These are phyloP conservation scores for Hybognathus amarus DNA, from an alignment of 2,797 vertebrate species.

Conservation along the genomic window DNA sequence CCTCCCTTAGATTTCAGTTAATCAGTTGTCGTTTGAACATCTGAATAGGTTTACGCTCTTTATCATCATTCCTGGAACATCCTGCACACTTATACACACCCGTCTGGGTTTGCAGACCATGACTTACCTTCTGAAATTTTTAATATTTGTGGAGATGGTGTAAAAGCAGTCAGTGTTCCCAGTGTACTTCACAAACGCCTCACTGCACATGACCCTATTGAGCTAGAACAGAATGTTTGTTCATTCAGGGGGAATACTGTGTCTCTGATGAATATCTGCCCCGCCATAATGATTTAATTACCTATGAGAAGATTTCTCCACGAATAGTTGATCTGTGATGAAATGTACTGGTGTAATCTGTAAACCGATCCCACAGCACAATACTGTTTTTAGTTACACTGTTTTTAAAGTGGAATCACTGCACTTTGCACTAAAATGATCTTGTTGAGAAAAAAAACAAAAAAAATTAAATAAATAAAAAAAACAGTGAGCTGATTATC, in stretches of 20 bases:
- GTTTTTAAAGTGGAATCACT: not conserved
- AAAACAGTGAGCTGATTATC: not conserved
- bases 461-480: too few relatives aligned
- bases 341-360: slow-evolving; percentile 16
- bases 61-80: slow-evolving; percentile 41
- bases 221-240: slow-evolving; percentile 33
- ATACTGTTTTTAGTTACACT: not conserved
- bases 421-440: not conserved
- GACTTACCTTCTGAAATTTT: not conserved
- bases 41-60: slow-evolving; percentile 48
- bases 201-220: not conserved
- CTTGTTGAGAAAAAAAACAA: not conserved
- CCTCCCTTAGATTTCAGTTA: slow-evolving; percentile 16
- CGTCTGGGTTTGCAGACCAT: slow-evolving; percentile 4
- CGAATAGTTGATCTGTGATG: slow-evolving; percentile 24
- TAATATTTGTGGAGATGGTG: not conserved
- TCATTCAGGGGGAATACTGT: slow-evolving; percentile 21
- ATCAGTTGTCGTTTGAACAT: slow-evolving; percentile 23
- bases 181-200: not conserved
- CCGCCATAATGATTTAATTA: slow-evolving; percentile 36
- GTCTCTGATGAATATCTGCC: slow-evolving; percentile 44
- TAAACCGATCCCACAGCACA: too few relatives aligned
- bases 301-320: slow-evolving; percentile 11
- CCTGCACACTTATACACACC: slow-evolving; percentile 47
- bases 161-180: not conserved